phyloP scores from a whole-genome alignment of 2,113 vertebrate species.

The Paradisaea rubra region DNA sequence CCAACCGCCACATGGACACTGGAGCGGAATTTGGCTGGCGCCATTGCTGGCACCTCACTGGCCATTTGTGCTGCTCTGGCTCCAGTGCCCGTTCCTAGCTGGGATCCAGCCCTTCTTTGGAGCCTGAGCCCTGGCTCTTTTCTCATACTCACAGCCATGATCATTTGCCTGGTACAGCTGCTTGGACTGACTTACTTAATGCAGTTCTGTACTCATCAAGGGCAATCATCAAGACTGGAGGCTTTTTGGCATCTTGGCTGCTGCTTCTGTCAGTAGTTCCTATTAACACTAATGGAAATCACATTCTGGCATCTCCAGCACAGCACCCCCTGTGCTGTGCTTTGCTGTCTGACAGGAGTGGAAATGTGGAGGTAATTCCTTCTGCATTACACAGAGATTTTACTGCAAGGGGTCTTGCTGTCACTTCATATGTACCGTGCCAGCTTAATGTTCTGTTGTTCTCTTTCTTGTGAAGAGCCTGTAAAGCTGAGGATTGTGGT shows the following conservation, averaged over 20 bases:
- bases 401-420: neutral
- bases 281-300: conserved; percentile 34
- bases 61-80: accelerated
- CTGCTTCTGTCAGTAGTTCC: neutral
- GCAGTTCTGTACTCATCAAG: neutral
- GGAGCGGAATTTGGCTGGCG: neutral
- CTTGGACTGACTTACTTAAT: neutral
- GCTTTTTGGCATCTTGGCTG: neutral
- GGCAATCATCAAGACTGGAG: neutral
- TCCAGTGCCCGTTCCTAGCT: neutral
- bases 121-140: neutral
- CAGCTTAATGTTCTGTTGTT: neutral
- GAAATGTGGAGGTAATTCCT: conserved; percentile 2
- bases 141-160: accelerated
- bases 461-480: neutral
- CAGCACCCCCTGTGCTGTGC: neutral
- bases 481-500: neutral
- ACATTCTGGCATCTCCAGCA: neutral
- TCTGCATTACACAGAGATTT: neutral
- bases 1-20: accelerated
- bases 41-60: neutral
- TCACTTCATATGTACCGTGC: neutral
- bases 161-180: neutral
- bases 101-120: neutral
- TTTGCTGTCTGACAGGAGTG: neutral